Conservation (phyloP, 2,888 invertebrate genomes). For the Tetragonula carbonaria region DNA sequence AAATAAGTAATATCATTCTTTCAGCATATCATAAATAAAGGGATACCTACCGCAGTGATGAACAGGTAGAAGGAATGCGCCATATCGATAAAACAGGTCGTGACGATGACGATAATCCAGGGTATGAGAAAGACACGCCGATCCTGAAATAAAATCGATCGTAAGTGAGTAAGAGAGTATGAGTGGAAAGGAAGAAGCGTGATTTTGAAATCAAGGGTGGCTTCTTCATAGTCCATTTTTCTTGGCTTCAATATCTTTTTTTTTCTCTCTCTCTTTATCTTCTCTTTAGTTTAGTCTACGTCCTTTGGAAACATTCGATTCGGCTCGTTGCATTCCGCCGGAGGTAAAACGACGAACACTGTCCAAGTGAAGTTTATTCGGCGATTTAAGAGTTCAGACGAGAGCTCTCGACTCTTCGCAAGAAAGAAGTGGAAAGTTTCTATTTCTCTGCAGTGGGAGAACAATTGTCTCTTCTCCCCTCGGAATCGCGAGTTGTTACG, state of each 20-base stretch:
- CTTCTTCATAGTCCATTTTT: constrained; percentile 5
- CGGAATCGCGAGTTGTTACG: neutral
- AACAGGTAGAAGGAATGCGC: constrained; percentile 88
- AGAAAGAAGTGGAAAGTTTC: constrained; percentile 20
- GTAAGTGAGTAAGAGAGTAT: constrained; percentile 22
- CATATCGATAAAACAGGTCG: constrained; percentile 88
- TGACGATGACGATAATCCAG: constrained; percentile 89
- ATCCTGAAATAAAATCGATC: constrained; percentile 86
- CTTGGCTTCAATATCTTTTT: constrained; percentile 26
- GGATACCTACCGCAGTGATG: constrained; percentile 87
- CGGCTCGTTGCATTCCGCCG: constrained; percentile 16
- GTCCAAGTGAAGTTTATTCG: constrained; percentile 17
- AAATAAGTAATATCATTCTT: neutral
- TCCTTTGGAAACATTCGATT: constrained; percentile 26
- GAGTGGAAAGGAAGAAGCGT: constrained; percentile 6
- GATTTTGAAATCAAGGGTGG: neutral
- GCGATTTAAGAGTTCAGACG: constrained; percentile 26
- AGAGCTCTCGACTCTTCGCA: constrained; percentile 6
- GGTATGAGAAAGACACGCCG: constrained; percentile 89
- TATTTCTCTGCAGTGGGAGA: neutral
- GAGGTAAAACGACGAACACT: constrained; percentile 20
- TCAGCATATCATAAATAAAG: neutral
- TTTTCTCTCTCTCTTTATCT: neutral
- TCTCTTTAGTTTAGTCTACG: constrained; percentile 8
- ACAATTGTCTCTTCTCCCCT: constrained; percentile 14